These are phyloP conservation scores for Hephaestus fuliginosus DNA, from an alignment of 2,797 vertebrate genomes.

Conservation along the genomic window DNA sequence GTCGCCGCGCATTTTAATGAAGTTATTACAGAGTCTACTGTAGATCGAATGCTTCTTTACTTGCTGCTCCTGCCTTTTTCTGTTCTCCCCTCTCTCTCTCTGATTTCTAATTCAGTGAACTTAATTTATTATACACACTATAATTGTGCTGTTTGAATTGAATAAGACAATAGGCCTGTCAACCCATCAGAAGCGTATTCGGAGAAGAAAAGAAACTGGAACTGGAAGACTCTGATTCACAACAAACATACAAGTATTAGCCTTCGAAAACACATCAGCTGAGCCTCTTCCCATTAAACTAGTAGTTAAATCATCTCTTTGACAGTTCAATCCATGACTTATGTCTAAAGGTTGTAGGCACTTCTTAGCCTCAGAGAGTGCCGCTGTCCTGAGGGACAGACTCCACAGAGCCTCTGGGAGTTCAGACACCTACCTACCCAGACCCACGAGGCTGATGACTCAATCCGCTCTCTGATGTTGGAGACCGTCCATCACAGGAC, in stretches of 20 bases:
- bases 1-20: conserved; percentile 30
- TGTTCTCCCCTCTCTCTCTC: not conserved
- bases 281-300: not conserved
- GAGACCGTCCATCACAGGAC: no score
- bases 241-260: no score
- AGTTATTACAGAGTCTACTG: no score
- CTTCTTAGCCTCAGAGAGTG: not conserved
- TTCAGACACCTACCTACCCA: no score
- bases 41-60: not conserved
- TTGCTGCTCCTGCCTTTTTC: not conserved
- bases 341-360: conserved; percentile 5
- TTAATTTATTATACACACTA: not conserved
- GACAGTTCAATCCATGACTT: not conserved
- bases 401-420: no score
- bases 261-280: not conserved
- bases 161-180: not conserved
- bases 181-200: not conserved
- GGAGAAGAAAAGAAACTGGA: not conserved
- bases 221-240: not conserved
- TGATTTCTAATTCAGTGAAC: not conserved
- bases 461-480: no score
- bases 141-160: not conserved
- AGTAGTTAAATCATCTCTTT: not conserved
- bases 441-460: no score
- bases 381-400: conserved; percentile 1